phyloP scores from a whole-genome alignment of 92 coral and sea anemone genomes.

The Paramuricea clavata region DNA sequence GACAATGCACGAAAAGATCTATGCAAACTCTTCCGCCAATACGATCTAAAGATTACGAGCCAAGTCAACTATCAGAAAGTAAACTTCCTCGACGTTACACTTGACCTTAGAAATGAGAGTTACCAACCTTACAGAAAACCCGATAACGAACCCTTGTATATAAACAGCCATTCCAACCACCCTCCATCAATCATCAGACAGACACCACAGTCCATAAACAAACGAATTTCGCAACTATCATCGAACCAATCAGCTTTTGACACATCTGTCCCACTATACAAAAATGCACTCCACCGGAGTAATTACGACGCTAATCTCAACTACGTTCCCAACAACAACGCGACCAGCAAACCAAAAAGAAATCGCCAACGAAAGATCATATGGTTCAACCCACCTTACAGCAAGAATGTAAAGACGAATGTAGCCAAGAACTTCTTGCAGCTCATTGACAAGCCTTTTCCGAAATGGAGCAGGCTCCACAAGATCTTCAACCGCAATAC shows the following conservation, averaged over 20 bases:
- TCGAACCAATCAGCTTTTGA: not conserved
- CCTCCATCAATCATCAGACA: not conserved
- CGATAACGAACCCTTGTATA: too few species aligned
- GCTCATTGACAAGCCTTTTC: not conserved
- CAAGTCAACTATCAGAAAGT: conserved; percentile 6
- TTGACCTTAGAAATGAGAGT: conserved; percentile 4
- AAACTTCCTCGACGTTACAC: conserved; percentile 17
- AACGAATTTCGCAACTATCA: not conserved
- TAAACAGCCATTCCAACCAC: too few species aligned
- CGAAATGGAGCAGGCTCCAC: not conserved
- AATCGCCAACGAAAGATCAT: not conserved
- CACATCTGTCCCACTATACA: not conserved
- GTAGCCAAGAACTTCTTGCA: not conserved
- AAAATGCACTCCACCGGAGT: not conserved
- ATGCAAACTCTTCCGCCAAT: not conserved
- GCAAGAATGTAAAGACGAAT: not conserved
- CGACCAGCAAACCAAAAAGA: not conserved
- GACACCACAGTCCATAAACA: not conserved
- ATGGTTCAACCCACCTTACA: not conserved
- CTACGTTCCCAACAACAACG: not conserved
- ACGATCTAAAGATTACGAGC: conserved; percentile 20
- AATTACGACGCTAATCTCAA: not conserved
- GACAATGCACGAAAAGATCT: conserved; percentile 50
- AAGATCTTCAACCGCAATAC: too few species aligned
- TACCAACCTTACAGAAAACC: too few species aligned